phyloP scores from a whole-genome alignment of 2,888 invertebrate species.

The Agrotis segetum region DNA sequence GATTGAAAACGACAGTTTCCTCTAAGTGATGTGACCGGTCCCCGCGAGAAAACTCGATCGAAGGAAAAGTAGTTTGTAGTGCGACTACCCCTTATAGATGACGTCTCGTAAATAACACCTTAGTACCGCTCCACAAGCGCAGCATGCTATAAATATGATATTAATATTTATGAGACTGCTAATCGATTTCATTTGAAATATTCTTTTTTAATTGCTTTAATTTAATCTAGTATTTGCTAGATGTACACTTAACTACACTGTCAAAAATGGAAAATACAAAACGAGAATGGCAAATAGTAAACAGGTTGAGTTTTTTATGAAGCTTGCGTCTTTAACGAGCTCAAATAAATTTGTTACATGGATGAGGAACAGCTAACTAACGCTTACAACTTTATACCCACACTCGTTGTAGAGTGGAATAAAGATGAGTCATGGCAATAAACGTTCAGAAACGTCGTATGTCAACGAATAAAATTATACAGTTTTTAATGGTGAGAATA shows the following conservation, averaged over 20 bases:
- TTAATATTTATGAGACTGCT: constrained; percentile 51
- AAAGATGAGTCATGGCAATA: constrained; percentile 76
- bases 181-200: constrained; percentile 33
- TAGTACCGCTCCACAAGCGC: constrained; percentile 51
- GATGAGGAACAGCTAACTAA: constrained; percentile 55
- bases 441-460: constrained; percentile 63
- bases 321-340: constrained; percentile 52
- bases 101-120: constrained; percentile 68
- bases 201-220: constrained; percentile 28
- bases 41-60: constrained; percentile 86
- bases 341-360: constrained; percentile 50
- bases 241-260: neutral
- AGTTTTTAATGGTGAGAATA: constrained; percentile 82
- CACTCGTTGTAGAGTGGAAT: constrained; percentile 62
- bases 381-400: constrained; percentile 49
- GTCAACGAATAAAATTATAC: constrained; percentile 66
- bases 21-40: constrained; percentile 84
- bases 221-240: constrained; percentile 16
- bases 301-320: constrained; percentile 45
- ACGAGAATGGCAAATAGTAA: constrained; percentile 38
- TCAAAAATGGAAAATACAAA: constrained; percentile 37
- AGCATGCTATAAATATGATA: constrained; percentile 39
- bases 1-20: constrained; percentile 90
- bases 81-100: constrained; percentile 79
- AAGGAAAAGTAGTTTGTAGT: constrained; percentile 84